Percentiles rank a stretch among this genome's conserved stretches.
phyloP scores from a whole-genome alignment of 2,797 vertebrate genomes.

The Onychomys leucogaster region DNA sequence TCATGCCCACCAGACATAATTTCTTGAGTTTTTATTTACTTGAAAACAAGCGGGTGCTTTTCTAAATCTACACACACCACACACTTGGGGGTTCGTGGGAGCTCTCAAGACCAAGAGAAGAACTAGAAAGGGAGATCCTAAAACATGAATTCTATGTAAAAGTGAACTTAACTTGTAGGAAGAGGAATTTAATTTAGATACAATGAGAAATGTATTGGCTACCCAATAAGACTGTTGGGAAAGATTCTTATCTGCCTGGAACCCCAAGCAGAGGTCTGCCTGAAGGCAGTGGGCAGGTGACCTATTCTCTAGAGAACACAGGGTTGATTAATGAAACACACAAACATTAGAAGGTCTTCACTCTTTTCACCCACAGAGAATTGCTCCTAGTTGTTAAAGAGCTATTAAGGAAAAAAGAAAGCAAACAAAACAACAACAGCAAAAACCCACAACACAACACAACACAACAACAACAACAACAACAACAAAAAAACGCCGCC shows the following conservation, averaged over 20 bases:
- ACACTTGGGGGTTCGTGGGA: neutral
- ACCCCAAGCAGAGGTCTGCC: neutral
- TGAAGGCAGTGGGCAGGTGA: neutral
- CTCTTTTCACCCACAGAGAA: conserved; percentile 3
- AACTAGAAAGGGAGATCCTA: neutral
- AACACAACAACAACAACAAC: neutral
- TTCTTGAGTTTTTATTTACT: conserved; percentile 35
- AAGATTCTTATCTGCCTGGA: neutral
- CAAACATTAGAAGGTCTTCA: neutral
- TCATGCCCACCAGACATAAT: neutral
- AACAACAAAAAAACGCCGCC: neutral
- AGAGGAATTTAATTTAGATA: conserved; percentile 58
- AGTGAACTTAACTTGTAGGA: conserved; percentile 23
- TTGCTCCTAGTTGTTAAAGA: neutral
- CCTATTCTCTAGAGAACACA: neutral
- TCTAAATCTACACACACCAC: neutral
- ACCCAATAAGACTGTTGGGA: neutral
- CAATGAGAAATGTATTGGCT: conserved; percentile 20
- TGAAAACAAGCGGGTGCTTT: neutral
- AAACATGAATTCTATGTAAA: neutral
- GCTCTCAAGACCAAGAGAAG: neutral
- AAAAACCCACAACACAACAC: neutral
- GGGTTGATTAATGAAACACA: conserved; percentile 46
- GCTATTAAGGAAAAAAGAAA: neutral
- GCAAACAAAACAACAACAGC: neutral